Percentiles rank a stretch among this genome's conserved stretches.
Evolutionary conservation across 2,888 invertebrate species (phyloP).

Genomic region (Calameuta pallipes): DNA sequence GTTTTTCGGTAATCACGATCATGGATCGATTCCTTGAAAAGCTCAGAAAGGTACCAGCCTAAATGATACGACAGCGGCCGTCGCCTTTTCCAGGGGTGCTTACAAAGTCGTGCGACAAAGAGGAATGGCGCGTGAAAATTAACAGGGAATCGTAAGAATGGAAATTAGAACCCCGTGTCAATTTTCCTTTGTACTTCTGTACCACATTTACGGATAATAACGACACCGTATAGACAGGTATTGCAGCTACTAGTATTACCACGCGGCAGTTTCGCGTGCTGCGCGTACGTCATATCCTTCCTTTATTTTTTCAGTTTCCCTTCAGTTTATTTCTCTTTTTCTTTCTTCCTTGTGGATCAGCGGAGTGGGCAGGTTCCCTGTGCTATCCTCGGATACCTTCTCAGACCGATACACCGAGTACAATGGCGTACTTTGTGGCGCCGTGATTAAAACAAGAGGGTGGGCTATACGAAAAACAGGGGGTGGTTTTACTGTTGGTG

Average conservation of each 20-base stretch:
- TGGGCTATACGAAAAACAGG: constrained; percentile 38
- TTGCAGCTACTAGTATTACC: background rate
- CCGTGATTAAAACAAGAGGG: constrained; percentile 50
- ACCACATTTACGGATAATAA: background rate
- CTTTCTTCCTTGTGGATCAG: constrained; percentile 22
- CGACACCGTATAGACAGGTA: background rate
- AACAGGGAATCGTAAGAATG: background rate
- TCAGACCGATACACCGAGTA: constrained; percentile 56
- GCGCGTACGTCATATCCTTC: background rate
- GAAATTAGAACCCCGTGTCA: background rate
- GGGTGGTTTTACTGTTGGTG: constrained; percentile 12
- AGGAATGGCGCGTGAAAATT: background rate
- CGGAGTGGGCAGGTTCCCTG: background rate
- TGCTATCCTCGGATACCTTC: constrained; percentile 43
- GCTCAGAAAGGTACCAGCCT: background rate
- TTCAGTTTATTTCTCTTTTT: background rate
- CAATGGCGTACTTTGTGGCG: constrained; percentile 57
- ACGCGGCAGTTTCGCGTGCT: background rate
- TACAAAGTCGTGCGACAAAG: background rate
- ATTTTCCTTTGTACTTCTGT: background rate
- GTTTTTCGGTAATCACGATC: background rate
- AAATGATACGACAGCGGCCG: background rate
- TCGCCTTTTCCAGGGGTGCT: background rate
- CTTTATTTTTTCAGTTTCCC: background rate
- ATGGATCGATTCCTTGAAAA: background rate